phyloP scores from a whole-genome alignment of 2,888 invertebrate genomes.

The Drosophila pegasa region DNA sequence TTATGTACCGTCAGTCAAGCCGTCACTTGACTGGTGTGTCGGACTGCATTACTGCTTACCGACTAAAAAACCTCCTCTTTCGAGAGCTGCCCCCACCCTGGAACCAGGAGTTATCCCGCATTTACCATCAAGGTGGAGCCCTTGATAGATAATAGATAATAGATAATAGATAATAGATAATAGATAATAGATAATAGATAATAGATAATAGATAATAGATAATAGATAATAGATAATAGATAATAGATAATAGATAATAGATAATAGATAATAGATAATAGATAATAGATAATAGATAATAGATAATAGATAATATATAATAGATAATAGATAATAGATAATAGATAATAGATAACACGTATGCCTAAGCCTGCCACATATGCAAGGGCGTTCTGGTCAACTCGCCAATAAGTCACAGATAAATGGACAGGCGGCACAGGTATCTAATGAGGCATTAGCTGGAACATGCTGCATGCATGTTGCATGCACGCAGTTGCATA shows the following conservation, averaged over 20 bases:
- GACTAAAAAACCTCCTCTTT: too few relatives aligned
- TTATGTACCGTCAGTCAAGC: too few relatives aligned
- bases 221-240: constrained; percentile 1
- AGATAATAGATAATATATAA: too few relatives aligned
- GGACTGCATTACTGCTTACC: too few relatives aligned
- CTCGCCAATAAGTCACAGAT: background rate
- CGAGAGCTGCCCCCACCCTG: too few relatives aligned
- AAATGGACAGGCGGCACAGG: background rate
- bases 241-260: background rate
- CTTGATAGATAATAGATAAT: background rate
- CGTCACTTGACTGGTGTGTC: too few relatives aligned
- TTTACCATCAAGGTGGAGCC: too few relatives aligned
- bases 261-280: background rate
- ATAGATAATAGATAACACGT: background rate
- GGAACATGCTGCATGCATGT: background rate
- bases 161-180: background rate
- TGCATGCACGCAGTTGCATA: background rate
- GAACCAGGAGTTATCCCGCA: too few relatives aligned
- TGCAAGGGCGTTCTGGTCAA: too few relatives aligned
- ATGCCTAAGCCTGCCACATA: too few relatives aligned
- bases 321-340: too few relatives aligned
- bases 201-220: constrained; percentile 3
- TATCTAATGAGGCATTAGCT: background rate
- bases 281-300: constrained; percentile 4
- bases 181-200: background rate